These are phyloP conservation scores for Seira ritae DNA, from an alignment of 2,888 invertebrate genomes.

Conservation along the genomic window DNA sequence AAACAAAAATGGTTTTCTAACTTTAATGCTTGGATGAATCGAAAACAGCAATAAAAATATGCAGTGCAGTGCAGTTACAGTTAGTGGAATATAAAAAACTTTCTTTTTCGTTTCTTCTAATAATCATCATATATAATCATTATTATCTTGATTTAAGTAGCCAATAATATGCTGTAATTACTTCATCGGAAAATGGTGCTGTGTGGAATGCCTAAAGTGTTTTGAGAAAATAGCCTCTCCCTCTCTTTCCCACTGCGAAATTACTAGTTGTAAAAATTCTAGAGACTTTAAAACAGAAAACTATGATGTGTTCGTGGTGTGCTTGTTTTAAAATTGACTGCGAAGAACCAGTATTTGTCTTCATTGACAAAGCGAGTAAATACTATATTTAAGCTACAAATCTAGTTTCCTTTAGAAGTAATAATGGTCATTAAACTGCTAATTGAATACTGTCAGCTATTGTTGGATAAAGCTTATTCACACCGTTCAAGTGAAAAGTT, in stretches of 20 bases:
- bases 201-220: background rate
- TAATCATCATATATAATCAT: conserved; percentile 20
- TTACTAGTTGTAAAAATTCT: no score
- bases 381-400: conserved; percentile 7
- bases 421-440: background rate
- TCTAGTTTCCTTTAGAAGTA: background rate
- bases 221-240: no score
- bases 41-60: background rate
- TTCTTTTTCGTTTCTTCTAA: conserved; percentile 29
- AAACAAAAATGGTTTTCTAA: conserved; percentile 9
- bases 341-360: background rate
- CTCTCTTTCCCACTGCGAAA: no score
- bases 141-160: conserved; percentile 20
- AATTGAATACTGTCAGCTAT: conserved; percentile 8
- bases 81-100: conserved; percentile 21
- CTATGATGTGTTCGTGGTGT: no score
- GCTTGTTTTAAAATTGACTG: background rate
- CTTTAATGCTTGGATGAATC: background rate
- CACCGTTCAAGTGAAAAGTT: background rate
- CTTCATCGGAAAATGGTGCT: conserved; percentile 27
- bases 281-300: no score
- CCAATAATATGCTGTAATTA: conserved; percentile 35
- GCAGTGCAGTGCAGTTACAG: no score
- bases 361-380: background rate
- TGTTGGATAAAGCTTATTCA: background rate